Conservation (phyloP, 2,888 invertebrate species). For the Acrocera orbiculus region DNA sequence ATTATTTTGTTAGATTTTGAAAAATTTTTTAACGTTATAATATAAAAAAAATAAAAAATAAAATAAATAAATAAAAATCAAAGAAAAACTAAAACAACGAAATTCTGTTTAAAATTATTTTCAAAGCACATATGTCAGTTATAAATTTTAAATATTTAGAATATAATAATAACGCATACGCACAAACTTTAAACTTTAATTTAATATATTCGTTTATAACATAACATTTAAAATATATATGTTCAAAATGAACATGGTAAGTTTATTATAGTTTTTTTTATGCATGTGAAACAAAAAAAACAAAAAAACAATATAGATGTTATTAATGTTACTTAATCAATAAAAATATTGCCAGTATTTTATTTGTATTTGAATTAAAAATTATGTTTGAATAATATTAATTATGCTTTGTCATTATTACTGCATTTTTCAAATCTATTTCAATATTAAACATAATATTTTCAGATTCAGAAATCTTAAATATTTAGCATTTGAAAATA, state of each 20-base stretch:
- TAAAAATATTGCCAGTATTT: no score
- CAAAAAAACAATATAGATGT: no score
- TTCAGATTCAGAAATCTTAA: no score
- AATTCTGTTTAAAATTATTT: constrained; percentile 10
- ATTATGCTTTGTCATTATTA: no score
- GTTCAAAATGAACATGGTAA: constrained; percentile 4
- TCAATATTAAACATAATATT: no score
- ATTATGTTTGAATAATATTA: no score
- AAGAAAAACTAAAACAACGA: not conserved
- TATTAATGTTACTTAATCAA: no score
- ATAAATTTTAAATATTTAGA: constrained; percentile 25
- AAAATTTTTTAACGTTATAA: constrained; percentile 7
- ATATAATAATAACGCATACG: constrained; percentile 24
- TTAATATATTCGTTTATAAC: constrained; percentile 30
- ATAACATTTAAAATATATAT: constrained; percentile 21
- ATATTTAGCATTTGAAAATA: no score
- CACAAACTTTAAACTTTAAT: constrained; percentile 24
- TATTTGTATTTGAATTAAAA: no score
- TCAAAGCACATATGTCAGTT: constrained; percentile 29
- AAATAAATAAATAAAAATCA: constrained; percentile 2
- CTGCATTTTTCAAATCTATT: no score
- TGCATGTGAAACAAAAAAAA: no score
- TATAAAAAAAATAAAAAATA: constrained; percentile 3
- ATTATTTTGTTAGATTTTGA: not conserved
- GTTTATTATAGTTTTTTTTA: not conserved